Conservation (phyloP, 1,140 invertebrate species). For the Listronotus bonariensis region DNA sequence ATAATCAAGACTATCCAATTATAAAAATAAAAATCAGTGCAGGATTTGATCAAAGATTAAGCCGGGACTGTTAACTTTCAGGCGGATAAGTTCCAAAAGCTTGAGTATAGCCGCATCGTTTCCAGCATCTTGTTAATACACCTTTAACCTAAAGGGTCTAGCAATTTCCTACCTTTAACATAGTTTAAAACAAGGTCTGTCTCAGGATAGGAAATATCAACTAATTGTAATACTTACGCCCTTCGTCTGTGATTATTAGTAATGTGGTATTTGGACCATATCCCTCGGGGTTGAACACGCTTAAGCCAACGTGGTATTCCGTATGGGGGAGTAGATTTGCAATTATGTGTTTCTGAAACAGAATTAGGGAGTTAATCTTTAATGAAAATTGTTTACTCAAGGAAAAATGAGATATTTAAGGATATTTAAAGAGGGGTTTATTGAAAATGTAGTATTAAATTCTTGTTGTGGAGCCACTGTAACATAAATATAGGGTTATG, state of each 20-base stretch:
- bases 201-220: slow-evolving; percentile 11
- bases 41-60: neutral
- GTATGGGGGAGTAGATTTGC: slow-evolving; percentile 73
- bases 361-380: slow-evolving; percentile 25
- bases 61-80: neutral
- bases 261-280: slow-evolving; percentile 72
- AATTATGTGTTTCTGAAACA: slow-evolving; percentile 71
- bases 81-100: neutral
- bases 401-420: neutral
- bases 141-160: slow-evolving; percentile 14
- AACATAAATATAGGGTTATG: too few species aligned
- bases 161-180: slow-evolving; percentile 18
- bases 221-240: slow-evolving; percentile 64
- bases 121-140: slow-evolving; percentile 1
- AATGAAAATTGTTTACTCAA: slow-evolving; percentile 11
- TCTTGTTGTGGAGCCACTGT: too few species aligned
- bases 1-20: too few species aligned
- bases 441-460: neutral
- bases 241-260: slow-evolving; percentile 79
- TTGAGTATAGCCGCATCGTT: neutral
- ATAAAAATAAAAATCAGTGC: neutral
- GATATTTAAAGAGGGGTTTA: neutral
- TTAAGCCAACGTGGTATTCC: slow-evolving; percentile 74
- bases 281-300: slow-evolving; percentile 79
- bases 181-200: slow-evolving; percentile 14